Conservation (phyloP, 2,113 vertebrate species). For the Microtus montanus region DNA sequence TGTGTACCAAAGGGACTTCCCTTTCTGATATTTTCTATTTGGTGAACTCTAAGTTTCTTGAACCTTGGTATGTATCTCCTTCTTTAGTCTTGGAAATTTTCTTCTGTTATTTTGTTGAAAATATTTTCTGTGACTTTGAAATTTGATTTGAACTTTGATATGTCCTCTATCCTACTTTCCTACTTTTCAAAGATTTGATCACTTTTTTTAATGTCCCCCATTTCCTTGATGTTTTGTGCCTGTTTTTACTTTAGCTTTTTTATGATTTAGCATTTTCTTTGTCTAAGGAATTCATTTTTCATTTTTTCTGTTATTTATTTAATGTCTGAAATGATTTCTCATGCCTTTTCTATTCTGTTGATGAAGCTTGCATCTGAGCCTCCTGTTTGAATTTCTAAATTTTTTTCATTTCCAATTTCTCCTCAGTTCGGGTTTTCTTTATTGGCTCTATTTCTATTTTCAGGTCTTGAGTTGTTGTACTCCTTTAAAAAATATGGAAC, state of each 20-base stretch:
- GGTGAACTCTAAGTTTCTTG: not conserved
- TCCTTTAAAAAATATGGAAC: not conserved
- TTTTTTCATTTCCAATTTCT: not conserved
- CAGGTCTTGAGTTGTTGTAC: not conserved
- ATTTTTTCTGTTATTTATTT: not conserved
- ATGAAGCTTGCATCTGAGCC: not conserved
- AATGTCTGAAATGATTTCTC: not conserved
- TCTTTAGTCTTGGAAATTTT: not conserved
- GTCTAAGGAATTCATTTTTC: not conserved
- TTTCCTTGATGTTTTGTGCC: not conserved
- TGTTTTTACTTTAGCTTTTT: not conserved
- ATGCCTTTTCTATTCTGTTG: not conserved
- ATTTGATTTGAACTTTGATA: accelerated
- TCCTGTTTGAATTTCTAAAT: not conserved
- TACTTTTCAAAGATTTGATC: not conserved
- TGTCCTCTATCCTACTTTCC: not conserved
- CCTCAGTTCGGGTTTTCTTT: not conserved
- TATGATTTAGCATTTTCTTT: not conserved
- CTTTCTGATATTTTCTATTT: not conserved
- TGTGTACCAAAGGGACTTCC: not conserved
- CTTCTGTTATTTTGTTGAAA: not conserved
- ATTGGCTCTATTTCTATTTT: not conserved
- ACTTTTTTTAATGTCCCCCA: not conserved
- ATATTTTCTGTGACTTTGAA: not conserved
- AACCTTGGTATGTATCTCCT: not conserved